Evolutionary conservation across 1,140 invertebrate genomes (phyloP), one percentile per base, ranked within the genome.

Genomic region (Lepidotrigona ventralis): DNA sequence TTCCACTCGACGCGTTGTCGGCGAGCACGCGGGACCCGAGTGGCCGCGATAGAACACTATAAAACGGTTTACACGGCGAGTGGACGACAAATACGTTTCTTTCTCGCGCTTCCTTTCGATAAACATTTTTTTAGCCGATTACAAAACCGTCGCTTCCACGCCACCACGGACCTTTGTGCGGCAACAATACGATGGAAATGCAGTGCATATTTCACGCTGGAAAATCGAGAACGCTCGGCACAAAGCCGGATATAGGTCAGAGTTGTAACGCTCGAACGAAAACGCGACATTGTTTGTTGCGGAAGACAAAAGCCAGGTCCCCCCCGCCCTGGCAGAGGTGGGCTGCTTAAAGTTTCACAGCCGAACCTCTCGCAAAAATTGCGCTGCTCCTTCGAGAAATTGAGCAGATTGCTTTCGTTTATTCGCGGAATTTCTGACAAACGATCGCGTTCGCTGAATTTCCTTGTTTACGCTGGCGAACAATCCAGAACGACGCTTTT

Each of bases 131-230:
- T 82, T 33, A 56, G 26, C 80, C 80, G 80, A 82, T 82, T 82
- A 69, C 80, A 76, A 82, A 77, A 77, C 64, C 80, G 74, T 77
- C 80, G 73, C 64, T 58, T 51, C 64, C n/a, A n/a, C 17, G 14
- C n/a, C 54, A 77, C 46, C 66, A 73, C 46, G 9, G n/a, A 77
- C 63, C 73, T 82, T 82, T 82, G 74, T 82, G 80, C 80, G 74
- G 80, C 46, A 77, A 82, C 80, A 82, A 82, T 82, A 56, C 80
- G 74, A 82, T 69, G 80, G 80, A 69, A 82, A 77, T 82, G 73
- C 56, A 68, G n/a, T 82, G 80, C 80, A 82, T 82, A 82, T 82
- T 82, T 82, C 74, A 82, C 73, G 73, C 17, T 77, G 80, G 80
- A 69, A 58, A 82, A 82, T 82, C 63, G 80, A 66, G 80, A 77